Conservation (phyloP, 2,113 vertebrate species). For the Gobius niger region DNA sequence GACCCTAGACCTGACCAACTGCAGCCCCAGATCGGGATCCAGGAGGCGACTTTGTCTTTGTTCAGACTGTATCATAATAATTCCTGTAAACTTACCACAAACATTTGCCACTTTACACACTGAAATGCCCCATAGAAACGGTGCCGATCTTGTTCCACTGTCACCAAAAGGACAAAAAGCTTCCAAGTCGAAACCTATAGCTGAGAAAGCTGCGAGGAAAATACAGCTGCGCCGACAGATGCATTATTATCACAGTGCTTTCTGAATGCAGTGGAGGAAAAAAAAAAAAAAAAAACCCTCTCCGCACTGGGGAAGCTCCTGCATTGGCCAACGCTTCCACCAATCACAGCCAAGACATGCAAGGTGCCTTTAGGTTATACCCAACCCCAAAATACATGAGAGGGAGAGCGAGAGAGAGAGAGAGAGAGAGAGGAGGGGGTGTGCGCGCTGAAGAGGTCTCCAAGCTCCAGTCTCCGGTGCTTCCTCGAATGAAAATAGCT, state of each 20-base stretch:
- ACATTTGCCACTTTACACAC: not conserved
- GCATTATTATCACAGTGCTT: conserved; percentile 66
- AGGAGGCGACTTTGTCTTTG: too few relatives aligned
- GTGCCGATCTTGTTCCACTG: not conserved
- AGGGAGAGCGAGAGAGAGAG: conserved; percentile 22
- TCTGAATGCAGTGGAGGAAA: conserved; percentile 39
- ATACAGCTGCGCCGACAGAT: conserved; percentile 50
- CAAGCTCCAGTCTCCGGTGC: conserved; percentile 47
- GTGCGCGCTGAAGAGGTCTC: conserved; percentile 70
- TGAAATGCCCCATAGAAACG: not conserved
- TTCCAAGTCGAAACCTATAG: conserved; percentile 26
- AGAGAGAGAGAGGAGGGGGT: conserved; percentile 31
- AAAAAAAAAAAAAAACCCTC: conserved; percentile 44
- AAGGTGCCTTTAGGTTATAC: conserved; percentile 86
- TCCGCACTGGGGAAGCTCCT: conserved; percentile 29
- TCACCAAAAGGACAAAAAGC: not conserved
- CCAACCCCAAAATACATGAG: conserved; percentile 77
- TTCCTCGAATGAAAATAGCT: conserved; percentile 57
- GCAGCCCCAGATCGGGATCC: too few relatives aligned
- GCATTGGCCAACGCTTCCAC: conserved; percentile 71
- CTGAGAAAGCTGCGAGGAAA: conserved; percentile 34
- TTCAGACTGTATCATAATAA: too few relatives aligned
- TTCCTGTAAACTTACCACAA: too few relatives aligned
- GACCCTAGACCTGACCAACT: too few relatives aligned
- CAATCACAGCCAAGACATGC: conserved; percentile 74